Base-by-base conservation (phyloP, 1,140 invertebrate species). In the Cyclina sinensis region DNA sequence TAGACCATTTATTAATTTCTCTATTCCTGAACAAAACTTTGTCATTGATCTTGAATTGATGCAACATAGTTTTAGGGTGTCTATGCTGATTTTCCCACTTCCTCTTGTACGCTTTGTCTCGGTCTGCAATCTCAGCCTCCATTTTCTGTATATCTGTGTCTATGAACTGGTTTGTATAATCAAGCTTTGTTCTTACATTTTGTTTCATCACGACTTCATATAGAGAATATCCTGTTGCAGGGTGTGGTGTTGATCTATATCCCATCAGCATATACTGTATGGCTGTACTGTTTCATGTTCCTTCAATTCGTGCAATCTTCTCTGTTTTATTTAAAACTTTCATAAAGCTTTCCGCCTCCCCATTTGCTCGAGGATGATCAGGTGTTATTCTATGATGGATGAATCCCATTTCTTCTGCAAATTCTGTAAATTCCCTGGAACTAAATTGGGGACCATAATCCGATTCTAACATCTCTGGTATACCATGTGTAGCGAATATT, bases 371-470 rank as follows among this genome's bases (percentile, higher is more conserved):
- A n/a, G 48, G 16, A 27, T 78, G 57, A 27, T 37, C 46, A 24
- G 81, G 68, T 48, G 73, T 85, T 51, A 79, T 48, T 57, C 74
- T 73, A 18, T 68, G 54, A 14, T 89, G 81, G 9, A 24, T 21
- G 30, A 85, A 84, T 70, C 73, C 81, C 18, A 65, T 21, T 80
- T 85, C 35, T 16, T 46, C 30, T 4, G 83, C 21, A 81, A 86
- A 89, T 39, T 80, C 24, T 54, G 24, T 24, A 24, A 70, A 88
- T 68, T 83, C 86, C 7, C 68, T 12, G 30, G 51, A 46, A 51
- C 86, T 88, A 54, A 92, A 93, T n/a, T 76, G 86, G 3, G 78
- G 86, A n/a, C 89, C 86, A 70, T 91, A 90, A 74, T 93, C 91
- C 14, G 86, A 89, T 81, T 91, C 87, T n/a, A 93, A 16, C 1